Conservation (phyloP, 1,140 invertebrate species). For the Drosophila saltans region DNA sequence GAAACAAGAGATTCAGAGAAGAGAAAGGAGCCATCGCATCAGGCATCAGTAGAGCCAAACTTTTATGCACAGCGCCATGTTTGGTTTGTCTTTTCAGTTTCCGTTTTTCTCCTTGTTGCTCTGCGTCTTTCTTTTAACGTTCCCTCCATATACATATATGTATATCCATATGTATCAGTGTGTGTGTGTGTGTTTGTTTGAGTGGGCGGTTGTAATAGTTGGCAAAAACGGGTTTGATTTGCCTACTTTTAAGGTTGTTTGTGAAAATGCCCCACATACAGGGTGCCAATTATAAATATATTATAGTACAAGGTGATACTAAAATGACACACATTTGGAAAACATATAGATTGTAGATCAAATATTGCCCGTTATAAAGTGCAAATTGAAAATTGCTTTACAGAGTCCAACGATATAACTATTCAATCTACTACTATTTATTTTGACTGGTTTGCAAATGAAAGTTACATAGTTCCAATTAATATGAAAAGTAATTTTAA, state of each 20-base stretch:
- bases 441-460: too few relatives aligned
- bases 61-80: constrained; percentile 80
- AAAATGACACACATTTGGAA: too few relatives aligned
- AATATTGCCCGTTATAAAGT: too few relatives aligned
- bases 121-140: constrained; percentile 40
- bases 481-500: too few relatives aligned
- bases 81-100: constrained; percentile 83
- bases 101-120: constrained; percentile 59
- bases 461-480: too few relatives aligned
- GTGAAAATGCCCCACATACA: constrained; percentile 27
- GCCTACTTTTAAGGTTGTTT: constrained; percentile 24
- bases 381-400: too few relatives aligned
- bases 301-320: too few relatives aligned
- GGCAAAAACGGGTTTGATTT: constrained; percentile 35
- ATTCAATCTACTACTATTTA: too few relatives aligned
- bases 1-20: constrained; percentile 24
- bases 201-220: constrained; percentile 43
- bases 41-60: constrained; percentile 59
- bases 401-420: too few relatives aligned
- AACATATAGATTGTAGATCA: too few relatives aligned
- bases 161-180: constrained; percentile 18
- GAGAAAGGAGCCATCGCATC: constrained; percentile 27
- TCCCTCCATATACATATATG: not conserved
- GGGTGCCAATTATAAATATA: constrained; percentile 21
- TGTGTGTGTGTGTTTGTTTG: constrained; percentile 25